phyloP scores from a whole-genome alignment of 2,113 vertebrate genomes.

The Columba janthina region DNA sequence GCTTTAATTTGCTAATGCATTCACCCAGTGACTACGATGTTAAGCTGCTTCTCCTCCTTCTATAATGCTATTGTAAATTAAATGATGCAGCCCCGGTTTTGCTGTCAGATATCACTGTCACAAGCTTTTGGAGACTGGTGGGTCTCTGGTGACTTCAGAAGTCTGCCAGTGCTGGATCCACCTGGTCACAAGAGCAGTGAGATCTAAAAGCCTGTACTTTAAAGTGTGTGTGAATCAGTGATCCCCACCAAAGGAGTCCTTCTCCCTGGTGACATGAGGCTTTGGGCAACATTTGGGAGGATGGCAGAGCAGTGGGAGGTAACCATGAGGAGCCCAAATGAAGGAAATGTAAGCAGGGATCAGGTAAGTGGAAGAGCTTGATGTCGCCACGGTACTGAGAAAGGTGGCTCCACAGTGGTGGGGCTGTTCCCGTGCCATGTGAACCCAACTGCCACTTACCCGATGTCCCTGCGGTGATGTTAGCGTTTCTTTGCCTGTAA shows the following conservation, averaged over 20 bases:
- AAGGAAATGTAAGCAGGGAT: background rate
- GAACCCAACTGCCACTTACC: background rate
- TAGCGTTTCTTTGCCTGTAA: background rate
- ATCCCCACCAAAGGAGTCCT: background rate
- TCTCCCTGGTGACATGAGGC: background rate
- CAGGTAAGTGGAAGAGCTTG: background rate
- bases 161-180: background rate
- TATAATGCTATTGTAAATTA: background rate
- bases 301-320: background rate
- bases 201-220: background rate
- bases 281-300: background rate
- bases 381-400: background rate
- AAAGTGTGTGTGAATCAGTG: background rate
- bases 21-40: background rate
- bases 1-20: background rate
- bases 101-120: background rate
- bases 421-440: rapidly evolving
- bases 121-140: background rate
- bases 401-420: background rate
- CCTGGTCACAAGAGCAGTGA: background rate
- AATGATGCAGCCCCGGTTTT: background rate
- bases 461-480: background rate
- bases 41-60: background rate
- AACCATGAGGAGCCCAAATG: background rate
- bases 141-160: background rate